A percentile compares a stretch with the other conserved stretches of the same genome.
Evolutionary conservation across 2,113 vertebrate genomes (phyloP).

Genomic region (Nannobrachium achirus): DNA sequence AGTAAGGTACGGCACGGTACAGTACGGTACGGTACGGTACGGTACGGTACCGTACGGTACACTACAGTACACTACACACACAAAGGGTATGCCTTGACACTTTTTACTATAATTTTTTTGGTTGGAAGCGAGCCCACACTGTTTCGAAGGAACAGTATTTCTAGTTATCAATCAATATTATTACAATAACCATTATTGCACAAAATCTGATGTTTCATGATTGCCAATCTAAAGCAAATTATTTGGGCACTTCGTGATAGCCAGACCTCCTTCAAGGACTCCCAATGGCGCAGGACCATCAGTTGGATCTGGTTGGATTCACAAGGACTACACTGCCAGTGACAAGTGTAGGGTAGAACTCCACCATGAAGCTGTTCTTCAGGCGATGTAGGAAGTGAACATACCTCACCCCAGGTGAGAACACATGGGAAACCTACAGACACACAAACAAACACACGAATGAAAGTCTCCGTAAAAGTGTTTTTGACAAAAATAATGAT

Average conservation of each 20-base stretch:
- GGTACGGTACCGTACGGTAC: too few relatives aligned
- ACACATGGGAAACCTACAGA: constrained; percentile 76
- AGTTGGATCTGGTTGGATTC: constrained; percentile 53
- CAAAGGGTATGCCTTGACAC: too few relatives aligned
- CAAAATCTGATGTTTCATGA: neutral
- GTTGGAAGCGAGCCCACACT: too few relatives aligned
- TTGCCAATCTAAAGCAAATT: neutral
- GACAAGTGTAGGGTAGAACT: constrained; percentile 74
- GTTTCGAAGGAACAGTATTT: too few relatives aligned
- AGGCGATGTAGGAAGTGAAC: constrained; percentile 83
- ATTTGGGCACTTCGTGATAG: neutral
- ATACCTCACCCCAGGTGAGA: constrained; percentile 78
- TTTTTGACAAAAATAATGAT: neutral
- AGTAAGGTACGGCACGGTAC: too few relatives aligned
- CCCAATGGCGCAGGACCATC: neutral
- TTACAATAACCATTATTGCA: too few relatives aligned
- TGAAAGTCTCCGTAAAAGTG: constrained; percentile 5
- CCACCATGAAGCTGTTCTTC: constrained; percentile 76
- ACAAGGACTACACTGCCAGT: constrained; percentile 81
- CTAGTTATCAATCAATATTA: too few relatives aligned
- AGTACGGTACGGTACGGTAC: too few relatives aligned
- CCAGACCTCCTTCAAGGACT: neutral
- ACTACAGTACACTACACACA: too few relatives aligned
- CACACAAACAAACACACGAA: constrained; percentile 31
- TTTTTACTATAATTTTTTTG: too few relatives aligned